Evolutionary conservation across 92 coral and sea anemone genomes (phyloP), one percentile per base, ranked within the genome.

Genomic region (Bergia puertoricense): DNA sequence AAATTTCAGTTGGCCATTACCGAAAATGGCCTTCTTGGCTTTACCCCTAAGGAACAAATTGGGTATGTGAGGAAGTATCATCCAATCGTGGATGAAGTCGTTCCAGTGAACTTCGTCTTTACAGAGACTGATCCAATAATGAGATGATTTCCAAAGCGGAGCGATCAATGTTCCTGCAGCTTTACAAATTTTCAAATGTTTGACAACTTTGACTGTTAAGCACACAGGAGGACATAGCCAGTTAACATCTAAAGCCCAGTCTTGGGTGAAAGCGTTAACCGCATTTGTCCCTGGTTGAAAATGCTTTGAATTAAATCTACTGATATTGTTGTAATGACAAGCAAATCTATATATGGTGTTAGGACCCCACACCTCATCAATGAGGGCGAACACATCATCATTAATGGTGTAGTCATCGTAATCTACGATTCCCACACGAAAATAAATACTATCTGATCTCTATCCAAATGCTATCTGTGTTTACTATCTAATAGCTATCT

Each of bases 91-190:
- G 59, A 88, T 86, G 48, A 85, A 91, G 30, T 82, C 11, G 72
- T 85, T 91, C 91, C 91, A 88, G 80, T 80, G 91, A 13, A 36
- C 42, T 10, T 91, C 91, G 62, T 88, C 89, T 48, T 41, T 36
- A 57, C 93, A 91, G 23, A 88, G 56, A 16, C 54, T 38, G 43
- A 86, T 54, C 93, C 91, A 88, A 67, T 74, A 91, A 83, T 59
- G 85, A 15, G 93, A 56, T 4, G 92, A 90, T 83, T 90, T 90
- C 90, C 90, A 90, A 22, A 81, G 44, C 2, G 91, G 93, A 59
- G 88, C 74, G 76, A 91, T 79, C 67, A 91, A 85, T 9, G 92
- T 91, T 7, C 90, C 94, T 30, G 30, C 66, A 1, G 91, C 94
- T 59, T 85, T 80, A 45, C 90, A 91, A 23, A 72, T n/a, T 79